Evolutionary conservation across 1,140 invertebrate genomes (phyloP).

Genomic region (Polyergus mexicanus): DNA sequence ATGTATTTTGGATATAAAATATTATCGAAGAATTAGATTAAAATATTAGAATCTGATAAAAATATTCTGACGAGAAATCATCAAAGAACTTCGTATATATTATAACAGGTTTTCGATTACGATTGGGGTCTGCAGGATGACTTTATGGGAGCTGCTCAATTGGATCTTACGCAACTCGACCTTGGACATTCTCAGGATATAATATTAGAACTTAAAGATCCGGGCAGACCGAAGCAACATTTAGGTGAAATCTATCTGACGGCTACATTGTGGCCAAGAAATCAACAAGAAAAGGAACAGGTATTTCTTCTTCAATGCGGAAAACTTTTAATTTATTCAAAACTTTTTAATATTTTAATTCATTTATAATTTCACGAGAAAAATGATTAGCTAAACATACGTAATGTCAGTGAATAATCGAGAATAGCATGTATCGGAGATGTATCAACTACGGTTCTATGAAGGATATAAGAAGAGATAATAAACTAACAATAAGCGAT

Average conservation of each 20-base stretch:
- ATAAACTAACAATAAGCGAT: constrained; percentile 20
- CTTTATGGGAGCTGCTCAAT: constrained; percentile 96
- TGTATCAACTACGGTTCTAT: background rate
- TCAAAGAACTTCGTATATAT: constrained; percentile 55
- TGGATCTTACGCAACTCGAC: constrained; percentile 95
- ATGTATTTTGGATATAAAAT: background rate
- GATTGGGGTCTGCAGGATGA: constrained; percentile 99
- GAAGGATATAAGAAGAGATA: constrained; percentile 3
- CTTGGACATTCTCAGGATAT: constrained; percentile 94
- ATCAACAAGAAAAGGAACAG: constrained; percentile 97
- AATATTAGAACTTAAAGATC: constrained; percentile 91
- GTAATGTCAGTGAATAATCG: background rate
- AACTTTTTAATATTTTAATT: background rate
- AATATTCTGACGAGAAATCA: constrained; percentile 21
- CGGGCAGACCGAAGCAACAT: constrained; percentile 88
- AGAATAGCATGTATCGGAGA: background rate
- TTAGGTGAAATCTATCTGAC: constrained; percentile 95
- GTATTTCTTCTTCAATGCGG: constrained; percentile 85
- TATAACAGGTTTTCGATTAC: constrained; percentile 96
- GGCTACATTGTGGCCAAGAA: constrained; percentile 94
- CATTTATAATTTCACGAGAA: background rate
- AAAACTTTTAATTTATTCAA: background rate
- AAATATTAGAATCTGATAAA: no score
- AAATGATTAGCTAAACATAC: background rate
- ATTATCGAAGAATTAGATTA: background rate